A percentile compares a stretch with the other conserved stretches of the same genome.
phyloP scores from a whole-genome alignment of 1,140 invertebrate genomes.

The Drosophila hydei region DNA sequence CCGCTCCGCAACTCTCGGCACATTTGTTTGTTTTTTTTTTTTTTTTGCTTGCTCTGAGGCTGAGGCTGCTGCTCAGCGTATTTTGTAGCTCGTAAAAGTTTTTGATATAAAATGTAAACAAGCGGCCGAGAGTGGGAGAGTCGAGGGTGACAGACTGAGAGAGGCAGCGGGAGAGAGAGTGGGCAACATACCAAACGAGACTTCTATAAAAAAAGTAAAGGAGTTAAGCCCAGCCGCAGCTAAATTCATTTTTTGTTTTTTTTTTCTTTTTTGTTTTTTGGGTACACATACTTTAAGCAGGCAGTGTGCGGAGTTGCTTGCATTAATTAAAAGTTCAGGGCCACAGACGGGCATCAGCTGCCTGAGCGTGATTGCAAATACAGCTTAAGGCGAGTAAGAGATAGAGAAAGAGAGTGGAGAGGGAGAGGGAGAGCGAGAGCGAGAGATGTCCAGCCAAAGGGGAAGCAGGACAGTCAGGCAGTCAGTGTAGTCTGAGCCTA shows the following conservation, averaged over 20 bases:
- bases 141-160: too few relatives aligned
- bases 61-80: slow-evolving; percentile 58
- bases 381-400: not conserved
- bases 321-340: slow-evolving; percentile 51
- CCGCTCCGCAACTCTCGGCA: slow-evolving; percentile 24
- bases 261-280: slow-evolving; percentile 4
- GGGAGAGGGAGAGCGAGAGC: not conserved
- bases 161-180: not conserved
- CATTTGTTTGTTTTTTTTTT: slow-evolving; percentile 65
- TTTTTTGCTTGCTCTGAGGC: not conserved
- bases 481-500: slow-evolving; percentile 5
- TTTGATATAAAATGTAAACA: slow-evolving; percentile 80
- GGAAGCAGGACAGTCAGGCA: slow-evolving; percentile 1
- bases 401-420: not conserved
- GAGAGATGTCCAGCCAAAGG: not conserved
- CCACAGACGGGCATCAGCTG: slow-evolving; percentile 50
- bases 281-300: slow-evolving; percentile 15
- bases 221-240: slow-evolving; percentile 25
- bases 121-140: slow-evolving; percentile 9
- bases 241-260: slow-evolving; percentile 3
- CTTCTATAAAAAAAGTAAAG: slow-evolving; percentile 4
- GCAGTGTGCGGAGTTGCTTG: slow-evolving; percentile 31
- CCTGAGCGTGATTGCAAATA: slow-evolving; percentile 45
- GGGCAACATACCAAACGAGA: slow-evolving; percentile 10
- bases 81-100: slow-evolving; percentile 81